Evolutionary conservation across 2,797 vertebrate genomes (phyloP), one percentile per base, ranked within the genome.

Genomic region (Ctenopoma multispine): DNA sequence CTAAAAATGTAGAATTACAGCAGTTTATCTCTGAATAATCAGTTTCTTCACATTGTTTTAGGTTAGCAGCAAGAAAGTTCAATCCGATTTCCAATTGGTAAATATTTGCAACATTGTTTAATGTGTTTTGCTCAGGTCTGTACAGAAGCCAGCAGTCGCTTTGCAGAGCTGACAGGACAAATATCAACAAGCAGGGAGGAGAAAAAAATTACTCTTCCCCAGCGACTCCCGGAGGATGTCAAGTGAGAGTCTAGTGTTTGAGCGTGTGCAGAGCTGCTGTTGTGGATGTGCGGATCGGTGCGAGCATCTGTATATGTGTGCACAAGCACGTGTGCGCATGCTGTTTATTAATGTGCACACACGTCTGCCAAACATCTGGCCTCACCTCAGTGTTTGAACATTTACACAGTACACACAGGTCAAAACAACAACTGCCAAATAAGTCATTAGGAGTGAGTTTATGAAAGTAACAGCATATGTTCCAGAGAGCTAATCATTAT

Each of bases 291-390:
- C 29, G 9, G 18, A 15, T 48, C 56, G 47, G 57, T 44, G 62
- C 11, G 15, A 85, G 79, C 67, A 73, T 81, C 71, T 83, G 77
- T 75, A 20, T 61, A 17, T 38, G 72, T 46, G 24, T 46, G 49
- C 58, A 12, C 54, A 27, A 65, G 63, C 60, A n/a, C 49, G 70
- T 51, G 76, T 61, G 69, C 46, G 59, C 63, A 59, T 31, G 78
- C 74, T 83, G 80, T 83, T 89, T 89, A 86, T 88, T 84, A 89
- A 88, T 84, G 79, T 46, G 72, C 80, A 48, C 82, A 62, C 15
- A 55, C 63, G 70, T 87, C 76, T 86, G 85, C 84, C 82, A 86
- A 92, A 93, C 92, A 93, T 92, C 91, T 93, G 92, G 88, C 83
- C 79, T 86, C 81, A 75, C 87, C 88, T 86, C 72, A 43, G 82